Base-by-base conservation (phyloP, 2,113 vertebrate genomes). In the Motacilla tschutschensis region DNA sequence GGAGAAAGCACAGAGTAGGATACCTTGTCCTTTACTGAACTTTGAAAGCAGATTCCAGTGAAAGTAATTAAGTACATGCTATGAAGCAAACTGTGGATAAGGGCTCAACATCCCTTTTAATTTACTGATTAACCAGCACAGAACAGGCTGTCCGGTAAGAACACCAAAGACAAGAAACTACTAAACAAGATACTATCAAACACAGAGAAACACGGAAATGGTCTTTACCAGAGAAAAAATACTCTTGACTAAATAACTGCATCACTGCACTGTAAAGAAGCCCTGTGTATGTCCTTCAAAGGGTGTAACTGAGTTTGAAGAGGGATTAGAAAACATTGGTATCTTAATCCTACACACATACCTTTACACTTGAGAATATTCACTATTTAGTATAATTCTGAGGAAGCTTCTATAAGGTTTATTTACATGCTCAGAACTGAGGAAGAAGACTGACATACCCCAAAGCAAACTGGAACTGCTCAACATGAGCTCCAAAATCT, bases 11-110 rank as follows among this genome's bases (percentile, higher is more conserved):
- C 10, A 40, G 58, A 62, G 38, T 43, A 54, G 58, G 50, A 69
- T 90, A 93, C 35, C 35, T 54, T 55, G 22, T 50, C 18, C 9
- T 29, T 47, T 46, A 76, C 9, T 16, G 66, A 79, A 92, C 87
- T 91, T 84, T 80, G 83, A 83, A 95, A 90, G 21, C n/a, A 75
- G 28, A 88, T 89, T 94, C 62, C 48, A 84, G 8, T 22, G 8
- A 72, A 79, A 82, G 57, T 60, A 90, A 80, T 65, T 25, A 67
- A 76, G 18, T 6, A 44, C 19, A 48, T 29, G 28, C 33, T 24
- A 66, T 24, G 29, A 74, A 71, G 40, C 58, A 64, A 73, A 31
- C 4, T 4, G 41, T 15, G 15, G 29, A 73, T 71, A 63, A 90
- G 48, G 74, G 31, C n/a, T 67, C 16, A 1, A 7, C 29, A 71